A percentile compares a stretch with the other conserved stretches of the same genome.
These are phyloP conservation scores for Calephelis perditalis DNA, from an alignment of 2,888 invertebrate genomes.

Conservation along the genomic window DNA sequence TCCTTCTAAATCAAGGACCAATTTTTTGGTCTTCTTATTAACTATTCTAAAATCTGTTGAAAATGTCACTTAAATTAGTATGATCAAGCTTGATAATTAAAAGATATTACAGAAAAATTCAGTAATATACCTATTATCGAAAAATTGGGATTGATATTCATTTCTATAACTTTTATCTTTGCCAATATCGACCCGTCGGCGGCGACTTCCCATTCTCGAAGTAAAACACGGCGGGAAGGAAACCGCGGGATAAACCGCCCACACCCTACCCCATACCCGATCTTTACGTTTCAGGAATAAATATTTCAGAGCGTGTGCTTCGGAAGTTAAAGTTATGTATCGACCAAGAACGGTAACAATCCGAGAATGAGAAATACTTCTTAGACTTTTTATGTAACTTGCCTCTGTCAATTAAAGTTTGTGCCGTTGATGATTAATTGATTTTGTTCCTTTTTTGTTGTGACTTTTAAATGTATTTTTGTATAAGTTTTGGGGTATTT, in stretches of 20 bases:
- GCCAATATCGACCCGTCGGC: slow-evolving; percentile 74
- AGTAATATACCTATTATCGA: neutral
- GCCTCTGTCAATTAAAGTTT: slow-evolving; percentile 19
- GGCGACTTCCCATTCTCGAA: slow-evolving; percentile 78
- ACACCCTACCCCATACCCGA: slow-evolving; percentile 55
- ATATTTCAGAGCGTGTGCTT: slow-evolving; percentile 79
- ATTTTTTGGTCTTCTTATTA: no score
- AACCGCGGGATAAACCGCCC: slow-evolving; percentile 76
- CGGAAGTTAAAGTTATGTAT: slow-evolving; percentile 77
- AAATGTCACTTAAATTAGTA: no score
- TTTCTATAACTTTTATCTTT: slow-evolving; percentile 59
- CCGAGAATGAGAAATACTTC: slow-evolving; percentile 67
- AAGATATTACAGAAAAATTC: neutral
- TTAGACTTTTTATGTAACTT: slow-evolving; percentile 55
- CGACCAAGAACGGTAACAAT: slow-evolving; percentile 70
- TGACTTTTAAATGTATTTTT: neutral
- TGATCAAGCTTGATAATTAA: no score
- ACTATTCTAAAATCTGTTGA: no score
- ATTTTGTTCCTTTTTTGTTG: neutral
- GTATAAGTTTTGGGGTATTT: no score
- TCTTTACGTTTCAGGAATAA: slow-evolving; percentile 79
- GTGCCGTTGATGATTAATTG: neutral
- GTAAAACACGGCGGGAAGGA: slow-evolving; percentile 78
- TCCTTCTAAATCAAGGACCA: no score
- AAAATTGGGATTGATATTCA: slow-evolving; percentile 21